These are phyloP conservation scores for Oncopodura yosiiana DNA, from an alignment of 1,140 invertebrate species.

Conservation along the genomic window DNA sequence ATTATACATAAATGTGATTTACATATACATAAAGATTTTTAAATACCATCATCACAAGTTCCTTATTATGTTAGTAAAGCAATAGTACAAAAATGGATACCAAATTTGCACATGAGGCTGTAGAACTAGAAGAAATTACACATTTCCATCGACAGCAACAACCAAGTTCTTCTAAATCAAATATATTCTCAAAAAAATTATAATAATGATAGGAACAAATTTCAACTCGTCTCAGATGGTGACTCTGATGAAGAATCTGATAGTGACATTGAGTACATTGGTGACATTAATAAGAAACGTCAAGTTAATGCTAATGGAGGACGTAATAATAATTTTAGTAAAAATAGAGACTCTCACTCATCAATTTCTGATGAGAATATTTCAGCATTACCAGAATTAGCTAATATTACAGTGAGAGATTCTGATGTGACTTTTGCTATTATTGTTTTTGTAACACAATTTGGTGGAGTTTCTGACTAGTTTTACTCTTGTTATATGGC, in stretches of 20 bases:
- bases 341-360: too few species aligned
- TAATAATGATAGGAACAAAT: neutral
- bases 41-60: too few species aligned
- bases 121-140: too few species aligned
- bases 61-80: too few species aligned
- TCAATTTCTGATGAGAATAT: constrained; percentile 9
- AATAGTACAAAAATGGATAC: too few species aligned
- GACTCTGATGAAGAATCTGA: neutral
- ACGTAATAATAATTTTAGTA: neutral
- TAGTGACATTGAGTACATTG: neutral
- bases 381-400: neutral
- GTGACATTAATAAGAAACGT: neutral
- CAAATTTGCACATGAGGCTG: too few species aligned
- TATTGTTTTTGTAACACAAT: constrained; percentile 14
- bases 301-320: neutral
- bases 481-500: constrained; percentile 9
- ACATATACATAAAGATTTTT: too few species aligned
- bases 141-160: too few species aligned
- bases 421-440: constrained; percentile 17
- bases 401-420: constrained; percentile 6
- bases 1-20: too few species aligned
- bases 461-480: constrained; percentile 14
- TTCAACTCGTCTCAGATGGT: neutral
- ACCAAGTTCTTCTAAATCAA: too few species aligned
- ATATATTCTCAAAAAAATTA: too few species aligned